These are phyloP conservation scores for Clistopyga incitator DNA, from an alignment of 2,888 invertebrate genomes.

Conservation along the genomic window DNA sequence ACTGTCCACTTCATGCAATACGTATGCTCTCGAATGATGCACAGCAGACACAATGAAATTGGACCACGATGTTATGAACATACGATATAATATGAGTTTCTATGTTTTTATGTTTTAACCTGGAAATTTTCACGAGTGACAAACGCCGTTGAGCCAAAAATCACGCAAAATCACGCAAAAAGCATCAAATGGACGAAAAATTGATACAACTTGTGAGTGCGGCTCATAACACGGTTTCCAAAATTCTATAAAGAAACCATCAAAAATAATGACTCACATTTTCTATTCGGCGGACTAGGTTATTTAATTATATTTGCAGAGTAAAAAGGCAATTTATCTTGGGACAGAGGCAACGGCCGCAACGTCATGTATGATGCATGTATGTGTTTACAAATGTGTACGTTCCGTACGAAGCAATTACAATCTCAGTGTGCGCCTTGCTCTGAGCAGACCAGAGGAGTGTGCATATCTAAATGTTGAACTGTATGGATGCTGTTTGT, in stretches of 20 bases:
- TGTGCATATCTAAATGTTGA: slow-evolving; percentile 33
- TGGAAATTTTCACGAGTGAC: too few relatives aligned
- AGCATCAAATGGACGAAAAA: background rate
- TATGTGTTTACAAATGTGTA: background rate
- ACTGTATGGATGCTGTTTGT: slow-evolving; percentile 53
- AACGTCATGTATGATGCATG: background rate
- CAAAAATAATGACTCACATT: slow-evolving; percentile 33
- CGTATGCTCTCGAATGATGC: background rate
- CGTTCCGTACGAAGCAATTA: background rate
- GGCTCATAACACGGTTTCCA: too few relatives aligned
- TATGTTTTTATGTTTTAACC: too few relatives aligned
- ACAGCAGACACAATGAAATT: background rate
- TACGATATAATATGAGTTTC: too few relatives aligned
- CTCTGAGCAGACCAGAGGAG: slow-evolving; percentile 7
- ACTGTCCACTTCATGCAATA: slow-evolving; percentile 16
- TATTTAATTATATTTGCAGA: background rate
- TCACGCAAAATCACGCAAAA: too few relatives aligned
- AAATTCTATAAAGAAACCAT: too few relatives aligned
- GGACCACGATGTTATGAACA: background rate
- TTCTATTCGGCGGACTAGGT: slow-evolving; percentile 21
- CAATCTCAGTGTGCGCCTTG: slow-evolving; percentile 30
- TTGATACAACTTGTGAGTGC: too few relatives aligned
- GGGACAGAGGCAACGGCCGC: background rate
- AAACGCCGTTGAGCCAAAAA: too few relatives aligned
- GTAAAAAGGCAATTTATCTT: slow-evolving; percentile 1